phyloP scores from a whole-genome alignment of 92 coral and sea anemone genomes.

The Diadumene lineata region DNA sequence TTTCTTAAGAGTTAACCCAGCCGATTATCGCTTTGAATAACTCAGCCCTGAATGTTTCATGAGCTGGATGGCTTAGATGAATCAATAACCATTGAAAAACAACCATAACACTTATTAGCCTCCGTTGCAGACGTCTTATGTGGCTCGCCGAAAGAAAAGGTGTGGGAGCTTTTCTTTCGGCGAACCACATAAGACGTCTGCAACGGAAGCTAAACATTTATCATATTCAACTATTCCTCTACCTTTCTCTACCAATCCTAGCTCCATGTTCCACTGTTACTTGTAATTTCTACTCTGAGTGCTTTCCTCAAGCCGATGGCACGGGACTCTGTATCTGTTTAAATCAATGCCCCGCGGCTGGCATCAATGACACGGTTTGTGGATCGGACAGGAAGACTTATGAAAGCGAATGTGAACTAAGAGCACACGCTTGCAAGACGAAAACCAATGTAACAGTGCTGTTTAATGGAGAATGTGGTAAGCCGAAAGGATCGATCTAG shows the following conservation, averaged over 20 bases:
- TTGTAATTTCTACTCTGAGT: slow-evolving; percentile 73
- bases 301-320: slow-evolving; percentile 77
- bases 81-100: too few relatives aligned
- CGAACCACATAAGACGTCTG: too few relatives aligned
- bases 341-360: slow-evolving; percentile 53
- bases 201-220: too few relatives aligned
- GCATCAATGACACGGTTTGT: slow-evolving; percentile 76
- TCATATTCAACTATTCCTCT: not conserved
- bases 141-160: too few relatives aligned
- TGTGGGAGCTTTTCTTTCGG: not conserved
- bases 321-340: slow-evolving; percentile 81
- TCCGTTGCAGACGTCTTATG: too few relatives aligned
- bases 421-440: slow-evolving; percentile 73
- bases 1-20: too few relatives aligned
- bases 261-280: slow-evolving; percentile 72
- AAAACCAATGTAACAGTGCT: slow-evolving; percentile 56
- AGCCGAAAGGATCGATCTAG: slow-evolving; percentile 7
- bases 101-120: too few relatives aligned
- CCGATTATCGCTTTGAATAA: too few relatives aligned
- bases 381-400: slow-evolving; percentile 92
- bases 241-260: slow-evolving; percentile 17
- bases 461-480: slow-evolving; percentile 83
- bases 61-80: too few relatives aligned
- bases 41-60: too few relatives aligned
- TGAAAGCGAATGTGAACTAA: slow-evolving; percentile 75